These are phyloP conservation scores for Brachynemurus nebulosus DNA, from an alignment of 2,888 invertebrate genomes.

Conservation along the genomic window DNA sequence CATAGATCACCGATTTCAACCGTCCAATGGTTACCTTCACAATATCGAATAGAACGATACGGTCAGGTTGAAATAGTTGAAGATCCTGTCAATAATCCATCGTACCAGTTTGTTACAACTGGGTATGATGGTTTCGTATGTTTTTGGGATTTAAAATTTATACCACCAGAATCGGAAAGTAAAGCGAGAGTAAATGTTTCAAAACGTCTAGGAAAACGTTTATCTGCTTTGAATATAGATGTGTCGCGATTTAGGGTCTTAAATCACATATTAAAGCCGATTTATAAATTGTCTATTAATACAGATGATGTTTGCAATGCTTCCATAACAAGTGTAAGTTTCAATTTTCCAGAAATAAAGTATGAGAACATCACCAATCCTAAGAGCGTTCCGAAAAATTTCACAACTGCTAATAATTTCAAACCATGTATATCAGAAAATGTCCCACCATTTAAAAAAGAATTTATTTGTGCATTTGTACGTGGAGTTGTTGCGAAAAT, in stretches of 20 bases:
- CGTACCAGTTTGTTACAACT: slow-evolving; percentile 49
- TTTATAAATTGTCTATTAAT: slow-evolving; percentile 35
- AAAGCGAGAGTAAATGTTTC: slow-evolving; percentile 32
- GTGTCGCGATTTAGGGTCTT: slow-evolving; percentile 45
- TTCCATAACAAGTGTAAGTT: neutral
- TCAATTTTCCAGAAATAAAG: neutral
- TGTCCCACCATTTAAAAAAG: neutral
- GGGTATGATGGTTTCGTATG: slow-evolving; percentile 53
- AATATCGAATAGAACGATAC: slow-evolving; percentile 40
- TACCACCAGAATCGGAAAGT: slow-evolving; percentile 25
- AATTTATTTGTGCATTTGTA: slow-evolving; percentile 23
- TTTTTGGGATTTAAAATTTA: slow-evolving; percentile 54
- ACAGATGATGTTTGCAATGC: neutral
- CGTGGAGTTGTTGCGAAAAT: slow-evolving; percentile 27
- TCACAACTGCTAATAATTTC: neutral
- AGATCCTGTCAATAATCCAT: slow-evolving; percentile 28
- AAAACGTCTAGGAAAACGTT: slow-evolving; percentile 36
- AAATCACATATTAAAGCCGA: slow-evolving; percentile 47
- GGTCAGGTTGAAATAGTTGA: slow-evolving; percentile 37
- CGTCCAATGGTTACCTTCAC: slow-evolving; percentile 54
- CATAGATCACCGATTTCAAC: slow-evolving; percentile 48
- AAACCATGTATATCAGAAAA: neutral
- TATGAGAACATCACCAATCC: slow-evolving; percentile 1
- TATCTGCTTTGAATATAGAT: slow-evolving; percentile 42
- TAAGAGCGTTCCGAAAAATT: neutral